Base-by-base conservation (phyloP, 2,797 vertebrate genomes). In the Philypnodon macrostomus region DNA sequence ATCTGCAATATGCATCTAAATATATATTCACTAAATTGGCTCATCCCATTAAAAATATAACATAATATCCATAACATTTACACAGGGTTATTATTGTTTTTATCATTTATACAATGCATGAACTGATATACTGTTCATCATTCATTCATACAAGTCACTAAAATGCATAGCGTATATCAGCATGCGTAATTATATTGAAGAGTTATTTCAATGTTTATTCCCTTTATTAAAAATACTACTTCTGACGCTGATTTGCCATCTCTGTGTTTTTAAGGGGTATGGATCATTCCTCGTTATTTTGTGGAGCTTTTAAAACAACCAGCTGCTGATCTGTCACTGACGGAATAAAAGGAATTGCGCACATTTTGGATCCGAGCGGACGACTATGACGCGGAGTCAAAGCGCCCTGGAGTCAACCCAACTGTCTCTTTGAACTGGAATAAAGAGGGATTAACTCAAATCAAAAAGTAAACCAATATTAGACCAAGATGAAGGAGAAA, bases 401-500 rank as follows among this genome's bases (percentile, higher is more conserved):
- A 56, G 47, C 41, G 37, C 33, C 35, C 46, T 64, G 73, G 57
- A 58, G 32, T 53, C 58, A 24, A 47, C 47, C 66, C 64, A 38
- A 10, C 23, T 48, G 77, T 68, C 78, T 78, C 73, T 78, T 39
- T 85, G 83, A 82, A 63, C 40, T 58, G 59, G 27, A 85, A 60
- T 65, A 30, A 4, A 77, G 53, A 86, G 55, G 55, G 59, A 71
- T 41, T 55, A 30, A 51, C 12, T 13, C 1, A 32, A n/a, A 32
- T 10, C 5, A 35, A 35, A 3, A 35, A n/a, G n/a, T n/a, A n/a
- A n/a, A 18, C 14, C 9, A 36, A 17, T 16, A 36, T 9, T 61
- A 84, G 47, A 33, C 36, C 57, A 73, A 87, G 8, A 97, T 97
- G 95, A 97, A 97, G 93, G 95, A 97, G 82, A 97, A 97, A 87